A percentile compares a stretch with the other conserved stretches of the same genome.
phyloP scores from a whole-genome alignment of 2,113 vertebrate genomes.

The Acanthisitta chloris region DNA sequence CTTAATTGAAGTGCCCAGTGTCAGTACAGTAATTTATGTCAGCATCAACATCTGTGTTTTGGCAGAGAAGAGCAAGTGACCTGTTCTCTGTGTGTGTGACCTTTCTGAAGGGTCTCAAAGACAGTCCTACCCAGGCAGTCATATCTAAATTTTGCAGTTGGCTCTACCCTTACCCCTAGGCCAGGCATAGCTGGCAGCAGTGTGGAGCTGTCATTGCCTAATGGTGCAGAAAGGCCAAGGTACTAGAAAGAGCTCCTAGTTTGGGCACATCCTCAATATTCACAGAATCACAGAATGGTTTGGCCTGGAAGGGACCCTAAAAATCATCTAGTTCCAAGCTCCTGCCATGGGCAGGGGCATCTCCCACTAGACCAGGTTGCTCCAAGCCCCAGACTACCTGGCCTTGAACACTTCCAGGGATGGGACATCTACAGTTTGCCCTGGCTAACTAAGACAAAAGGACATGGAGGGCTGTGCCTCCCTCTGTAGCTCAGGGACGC shows the following conservation, averaged over 20 bases:
- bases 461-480: background rate
- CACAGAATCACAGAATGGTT: background rate
- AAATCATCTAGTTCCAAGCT: background rate
- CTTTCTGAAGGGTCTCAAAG: background rate
- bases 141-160: background rate
- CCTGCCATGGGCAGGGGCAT: background rate
- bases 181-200: background rate
- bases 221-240: background rate
- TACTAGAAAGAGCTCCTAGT: background rate
- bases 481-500: accelerated
- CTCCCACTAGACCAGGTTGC: background rate
- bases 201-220: background rate
- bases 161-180: background rate
- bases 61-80: background rate
- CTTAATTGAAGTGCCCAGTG: background rate
- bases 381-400: background rate
- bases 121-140: background rate
- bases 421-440: background rate
- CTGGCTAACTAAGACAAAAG: background rate
- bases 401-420: background rate
- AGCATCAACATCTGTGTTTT: background rate
- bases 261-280: background rate
- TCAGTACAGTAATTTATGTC: background rate
- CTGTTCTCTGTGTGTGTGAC: background rate
- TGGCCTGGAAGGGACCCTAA: background rate